Base-by-base conservation (phyloP, 2,888 invertebrate genomes). In the Lissonota sp. region DNA sequence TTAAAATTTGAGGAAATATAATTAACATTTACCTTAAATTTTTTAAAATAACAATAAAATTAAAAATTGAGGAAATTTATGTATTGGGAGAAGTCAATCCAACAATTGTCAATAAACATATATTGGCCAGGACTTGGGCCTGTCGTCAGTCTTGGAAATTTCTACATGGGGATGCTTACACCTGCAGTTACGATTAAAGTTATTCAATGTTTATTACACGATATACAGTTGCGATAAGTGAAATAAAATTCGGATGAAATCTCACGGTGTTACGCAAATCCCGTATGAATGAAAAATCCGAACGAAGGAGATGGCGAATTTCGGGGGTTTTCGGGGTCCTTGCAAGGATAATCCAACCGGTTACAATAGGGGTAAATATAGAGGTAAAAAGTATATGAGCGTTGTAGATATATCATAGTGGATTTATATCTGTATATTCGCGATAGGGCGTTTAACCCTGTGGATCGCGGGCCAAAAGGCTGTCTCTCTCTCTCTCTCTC, bases 381-480 rank as follows among this genome's bases (percentile, higher is more conserved):
- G 26, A 26, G 26, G 26, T 26, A 26, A 26, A 26, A 26, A 26
- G 26, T 26, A 26, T 26, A 26, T 26, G 26, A 26, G 26, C 26
- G 26, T 26, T n/a, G 12, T 53, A 53, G 5, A 58, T 40, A 49
- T 39, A 40, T 6, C 10, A 44, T 44, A 44, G 44, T 44, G 10
- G 6, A 44, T 44, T 2, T 44, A 46, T 42, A 51, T 51, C 12
- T 55, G 44, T 60, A 66, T 57, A 80, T 63, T 62, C 16, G 62
- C 40, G 62, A 82, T 75, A 79, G 71, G 79, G 58, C 82, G 80
- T 76, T 83, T 80, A 80, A 84, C 80, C 80, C 83, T 83, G 69
- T 71, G 78, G 83, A 84, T 84, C 76, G 72, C 76, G 80, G 77
- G 74, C 75, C 74, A 80, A 72, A 26, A 74, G 74, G 75, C 82